Conservation (phyloP, 2,797 vertebrate species). For the Chaetophractus vellerosus region DNA sequence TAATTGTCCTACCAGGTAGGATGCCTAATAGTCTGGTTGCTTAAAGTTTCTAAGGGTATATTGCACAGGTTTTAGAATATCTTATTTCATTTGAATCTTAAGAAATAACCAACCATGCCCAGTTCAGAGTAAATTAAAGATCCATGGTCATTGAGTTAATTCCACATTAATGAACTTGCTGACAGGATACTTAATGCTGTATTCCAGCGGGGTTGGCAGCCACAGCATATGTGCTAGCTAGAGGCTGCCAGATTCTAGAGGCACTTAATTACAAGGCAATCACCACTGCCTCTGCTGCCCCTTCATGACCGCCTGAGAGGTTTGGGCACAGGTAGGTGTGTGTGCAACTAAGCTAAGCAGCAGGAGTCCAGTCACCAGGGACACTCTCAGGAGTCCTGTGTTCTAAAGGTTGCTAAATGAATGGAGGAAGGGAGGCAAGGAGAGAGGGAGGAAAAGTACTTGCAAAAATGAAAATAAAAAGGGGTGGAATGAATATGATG, state of each 20-base stretch:
- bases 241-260: neutral
- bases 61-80: neutral
- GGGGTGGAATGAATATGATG: neutral
- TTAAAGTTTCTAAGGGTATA: neutral
- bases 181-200: constrained; percentile 1
- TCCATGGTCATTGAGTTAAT: constrained; percentile 46
- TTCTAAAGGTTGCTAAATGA: neutral
- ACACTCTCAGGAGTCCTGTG: neutral
- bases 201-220: constrained; percentile 9
- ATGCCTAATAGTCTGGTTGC: neutral
- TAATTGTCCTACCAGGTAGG: neutral
- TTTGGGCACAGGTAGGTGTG: neutral
- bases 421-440: neutral
- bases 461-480: neutral
- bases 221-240: neutral
- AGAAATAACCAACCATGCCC: constrained; percentile 13
- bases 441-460: too few species aligned
- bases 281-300: neutral
- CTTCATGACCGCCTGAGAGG: neutral
- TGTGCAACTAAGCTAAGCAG: neutral
- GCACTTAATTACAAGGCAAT: neutral
- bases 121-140: constrained; percentile 65
- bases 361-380: neutral
- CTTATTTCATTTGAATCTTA: constrained; percentile 27
- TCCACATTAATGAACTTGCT: constrained; percentile 60